These are phyloP conservation scores for Chloroceryle amazona DNA, from an alignment of 2,797 vertebrate species.

Conservation along the genomic window DNA sequence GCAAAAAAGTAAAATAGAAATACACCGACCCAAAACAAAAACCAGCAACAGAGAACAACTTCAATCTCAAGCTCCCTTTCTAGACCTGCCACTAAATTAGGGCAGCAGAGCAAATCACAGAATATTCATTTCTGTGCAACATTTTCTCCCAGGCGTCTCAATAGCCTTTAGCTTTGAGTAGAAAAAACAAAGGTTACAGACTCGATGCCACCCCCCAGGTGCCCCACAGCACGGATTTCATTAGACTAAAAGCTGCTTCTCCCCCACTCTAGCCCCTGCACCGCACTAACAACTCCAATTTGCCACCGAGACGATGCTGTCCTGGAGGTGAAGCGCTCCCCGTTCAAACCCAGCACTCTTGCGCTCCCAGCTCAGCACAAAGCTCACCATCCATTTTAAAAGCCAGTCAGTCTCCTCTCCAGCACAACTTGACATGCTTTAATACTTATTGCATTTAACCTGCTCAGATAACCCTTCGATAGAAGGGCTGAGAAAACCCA, in stretches of 20 bases:
- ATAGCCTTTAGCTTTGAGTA: neutral
- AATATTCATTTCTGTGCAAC: neutral
- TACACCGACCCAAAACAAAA: neutral
- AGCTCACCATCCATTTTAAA: slow-evolving; percentile 55
- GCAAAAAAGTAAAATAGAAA: neutral
- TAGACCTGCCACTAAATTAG: neutral
- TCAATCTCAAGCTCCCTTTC: neutral
- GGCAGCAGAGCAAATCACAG: neutral
- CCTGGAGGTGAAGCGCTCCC: neutral
- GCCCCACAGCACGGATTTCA: neutral
- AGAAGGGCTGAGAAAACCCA: neutral
- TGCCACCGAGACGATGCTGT: fast-evolving
- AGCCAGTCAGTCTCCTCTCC: neutral
- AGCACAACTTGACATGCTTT: neutral
- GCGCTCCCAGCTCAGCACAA: slow-evolving; percentile 16
- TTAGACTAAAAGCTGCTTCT: neutral
- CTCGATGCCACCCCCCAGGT: neutral
- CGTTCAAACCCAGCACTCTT: neutral
- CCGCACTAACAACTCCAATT: neutral
- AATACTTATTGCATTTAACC: neutral
- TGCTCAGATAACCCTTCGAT: neutral
- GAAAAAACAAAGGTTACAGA: neutral
- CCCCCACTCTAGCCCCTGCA: neutral
- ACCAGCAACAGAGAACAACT: neutral
- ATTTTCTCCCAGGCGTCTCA: neutral